Conservation (phyloP, 2,888 invertebrate species). For the Tridacna gigas region DNA sequence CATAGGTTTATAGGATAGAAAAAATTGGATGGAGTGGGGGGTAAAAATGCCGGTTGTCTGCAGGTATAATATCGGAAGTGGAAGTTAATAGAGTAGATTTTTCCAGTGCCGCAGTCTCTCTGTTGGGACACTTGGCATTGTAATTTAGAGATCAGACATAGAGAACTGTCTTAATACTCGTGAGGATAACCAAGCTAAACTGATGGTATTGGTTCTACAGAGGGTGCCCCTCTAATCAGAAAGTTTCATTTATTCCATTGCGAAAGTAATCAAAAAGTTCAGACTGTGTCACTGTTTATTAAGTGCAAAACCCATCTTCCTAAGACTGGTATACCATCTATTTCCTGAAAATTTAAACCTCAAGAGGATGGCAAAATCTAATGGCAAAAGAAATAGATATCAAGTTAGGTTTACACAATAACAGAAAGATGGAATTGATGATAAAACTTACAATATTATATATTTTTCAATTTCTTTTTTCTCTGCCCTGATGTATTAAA, state of each 20-base stretch:
- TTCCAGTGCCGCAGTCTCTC: not conserved
- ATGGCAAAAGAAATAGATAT: conserved; percentile 9
- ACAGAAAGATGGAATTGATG: conserved; percentile 1
- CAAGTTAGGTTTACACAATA: conserved; percentile 6
- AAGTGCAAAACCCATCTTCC: conserved; percentile 68
- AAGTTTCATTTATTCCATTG: conserved; percentile 67
- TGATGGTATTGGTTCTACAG: conserved; percentile 55
- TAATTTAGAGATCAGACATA: conserved; percentile 28
- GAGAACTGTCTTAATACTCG: conserved; percentile 22
- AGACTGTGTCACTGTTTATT: conserved; percentile 70
- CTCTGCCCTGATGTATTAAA: conserved; percentile 4
- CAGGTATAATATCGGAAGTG: no score
- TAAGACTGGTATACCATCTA: conserved; percentile 61
- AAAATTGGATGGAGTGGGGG: no score
- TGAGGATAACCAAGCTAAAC: conserved; percentile 20
- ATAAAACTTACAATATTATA: conserved; percentile 19
- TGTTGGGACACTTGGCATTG: conserved; percentile 27
- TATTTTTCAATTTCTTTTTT: conserved; percentile 2
- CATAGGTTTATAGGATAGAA: no score
- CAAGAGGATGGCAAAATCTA: not conserved
- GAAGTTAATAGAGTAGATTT: not conserved
- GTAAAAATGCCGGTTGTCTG: no score
- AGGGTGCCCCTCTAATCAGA: conserved; percentile 64
- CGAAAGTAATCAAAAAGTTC: conserved; percentile 69
- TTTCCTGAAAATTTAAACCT: conserved; percentile 45